phyloP scores from a whole-genome alignment of 2,888 invertebrate genomes.

The Euzetes globulus region DNA sequence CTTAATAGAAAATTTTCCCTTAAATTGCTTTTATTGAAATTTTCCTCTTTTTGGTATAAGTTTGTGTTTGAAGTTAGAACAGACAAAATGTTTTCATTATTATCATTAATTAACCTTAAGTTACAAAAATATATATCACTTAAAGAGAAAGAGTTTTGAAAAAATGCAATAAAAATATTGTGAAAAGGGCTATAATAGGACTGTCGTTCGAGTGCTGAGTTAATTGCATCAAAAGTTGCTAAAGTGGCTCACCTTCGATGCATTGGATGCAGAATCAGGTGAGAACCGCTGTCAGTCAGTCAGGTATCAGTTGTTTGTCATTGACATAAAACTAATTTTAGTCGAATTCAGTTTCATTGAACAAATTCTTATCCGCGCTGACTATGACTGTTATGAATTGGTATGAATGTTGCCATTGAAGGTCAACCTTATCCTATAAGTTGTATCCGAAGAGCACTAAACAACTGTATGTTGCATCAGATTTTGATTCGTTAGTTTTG shows the following conservation, averaged over 20 bases:
- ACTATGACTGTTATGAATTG: neutral
- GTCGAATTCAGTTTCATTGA: constrained; percentile 14
- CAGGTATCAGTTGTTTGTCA: neutral
- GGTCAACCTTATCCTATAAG: constrained; percentile 5
- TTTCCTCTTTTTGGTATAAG: neutral
- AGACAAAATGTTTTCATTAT: neutral
- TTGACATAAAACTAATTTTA: constrained; percentile 26
- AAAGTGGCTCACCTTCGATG: constrained; percentile 23
- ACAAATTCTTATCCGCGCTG: constrained; percentile 6
- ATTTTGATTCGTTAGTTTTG: neutral
- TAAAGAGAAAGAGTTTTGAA: no score
- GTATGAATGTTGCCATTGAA: constrained; percentile 15
- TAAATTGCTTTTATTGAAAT: neutral
- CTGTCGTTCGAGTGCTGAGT: neutral
- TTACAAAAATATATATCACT: no score
- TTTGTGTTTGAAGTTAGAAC: neutral
- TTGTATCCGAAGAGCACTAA: neutral
- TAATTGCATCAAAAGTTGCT: neutral
- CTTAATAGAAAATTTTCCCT: neutral
- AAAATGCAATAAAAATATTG: no score
- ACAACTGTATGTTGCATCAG: constrained; percentile 16
- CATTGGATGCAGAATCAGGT: neutral
- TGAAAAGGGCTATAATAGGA: no score
- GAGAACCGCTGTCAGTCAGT: neutral
- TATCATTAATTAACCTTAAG: neutral